A percentile compares a stretch with the other conserved stretches of the same genome.
These are phyloP conservation scores for Alloplasta piceator DNA, from an alignment of 2,888 invertebrate species.

Conservation along the genomic window DNA sequence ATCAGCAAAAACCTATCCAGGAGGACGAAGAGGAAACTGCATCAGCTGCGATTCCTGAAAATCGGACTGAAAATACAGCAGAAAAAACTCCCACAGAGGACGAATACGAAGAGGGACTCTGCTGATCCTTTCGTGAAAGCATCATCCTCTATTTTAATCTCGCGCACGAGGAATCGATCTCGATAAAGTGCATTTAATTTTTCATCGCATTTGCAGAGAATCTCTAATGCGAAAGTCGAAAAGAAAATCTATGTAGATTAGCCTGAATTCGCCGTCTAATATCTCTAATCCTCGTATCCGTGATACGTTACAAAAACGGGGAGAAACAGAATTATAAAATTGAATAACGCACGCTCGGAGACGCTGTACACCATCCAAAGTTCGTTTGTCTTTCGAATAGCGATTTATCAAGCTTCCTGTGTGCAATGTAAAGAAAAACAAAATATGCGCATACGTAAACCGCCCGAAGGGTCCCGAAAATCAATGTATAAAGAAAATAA, in stretches of 20 bases:
- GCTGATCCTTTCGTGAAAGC: constrained; percentile 48
- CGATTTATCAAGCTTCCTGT: constrained; percentile 47
- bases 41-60: not conserved
- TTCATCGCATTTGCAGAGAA: not conserved
- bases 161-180: constrained; percentile 25
- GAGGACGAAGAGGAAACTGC: constrained; percentile 42
- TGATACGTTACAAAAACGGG: not conserved
- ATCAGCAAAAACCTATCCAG: not conserved
- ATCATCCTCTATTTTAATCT: constrained; percentile 27
- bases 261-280: constrained; percentile 21
- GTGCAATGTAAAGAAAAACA: constrained; percentile 16
- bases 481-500: constrained; percentile 37
- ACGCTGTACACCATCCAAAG: not conserved
- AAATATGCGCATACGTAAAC: not conserved
- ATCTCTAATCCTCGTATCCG: constrained; percentile 14
- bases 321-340: not conserved
- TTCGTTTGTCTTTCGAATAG: constrained; percentile 31
- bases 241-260: constrained; percentile 5
- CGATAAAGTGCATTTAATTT: constrained; percentile 50
- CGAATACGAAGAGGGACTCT: constrained; percentile 63
- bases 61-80: not conserved
- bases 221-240: constrained; percentile 8
- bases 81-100: constrained; percentile 50
- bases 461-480: not conserved
- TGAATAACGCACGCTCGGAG: not conserved